Evolutionary conservation across 2,113 vertebrate species (phyloP).

Genomic region (Mormyrus iriodes): DNA sequence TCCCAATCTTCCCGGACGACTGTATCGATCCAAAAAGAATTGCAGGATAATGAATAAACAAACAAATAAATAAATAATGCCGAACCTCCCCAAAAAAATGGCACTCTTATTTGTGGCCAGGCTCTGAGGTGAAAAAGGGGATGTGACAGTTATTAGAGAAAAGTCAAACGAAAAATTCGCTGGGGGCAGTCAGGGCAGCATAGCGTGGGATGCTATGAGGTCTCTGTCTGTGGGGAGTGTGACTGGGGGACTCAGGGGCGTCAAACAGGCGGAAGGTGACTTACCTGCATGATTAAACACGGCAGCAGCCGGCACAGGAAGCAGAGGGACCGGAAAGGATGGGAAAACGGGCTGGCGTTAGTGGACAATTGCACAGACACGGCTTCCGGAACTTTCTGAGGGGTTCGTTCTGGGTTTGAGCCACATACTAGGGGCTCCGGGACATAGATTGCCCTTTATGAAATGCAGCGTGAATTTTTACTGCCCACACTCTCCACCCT

Average conservation of each 20-base stretch:
- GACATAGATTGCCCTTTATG: not conserved
- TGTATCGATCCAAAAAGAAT: not conserved
- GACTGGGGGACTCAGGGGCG: not conserved
- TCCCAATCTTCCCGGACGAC: not conserved
- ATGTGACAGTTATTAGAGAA: not conserved
- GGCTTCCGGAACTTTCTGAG: not conserved
- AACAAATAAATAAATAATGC: not conserved
- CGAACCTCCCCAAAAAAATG: not conserved
- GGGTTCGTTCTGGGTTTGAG: not conserved
- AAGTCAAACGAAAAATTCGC: not conserved
- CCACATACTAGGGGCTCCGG: not conserved
- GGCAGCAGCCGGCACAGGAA: not conserved
- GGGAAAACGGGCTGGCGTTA: not conserved
- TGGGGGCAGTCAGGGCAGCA: not conserved
- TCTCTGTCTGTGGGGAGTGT: not conserved
- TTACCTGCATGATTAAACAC: constrained; percentile 15
- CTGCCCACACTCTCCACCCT: not conserved
- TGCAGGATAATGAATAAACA: not conserved
- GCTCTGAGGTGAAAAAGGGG: not conserved
- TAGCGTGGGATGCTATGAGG: not conserved
- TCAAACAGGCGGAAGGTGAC: constrained; percentile 7
- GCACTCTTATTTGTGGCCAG: not conserved
- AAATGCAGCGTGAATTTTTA: not conserved
- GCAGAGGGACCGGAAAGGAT: not conserved
- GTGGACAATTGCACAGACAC: not conserved